Base-by-base conservation (phyloP, 2,888 invertebrate genomes). In the Rhagonycha lutea region DNA sequence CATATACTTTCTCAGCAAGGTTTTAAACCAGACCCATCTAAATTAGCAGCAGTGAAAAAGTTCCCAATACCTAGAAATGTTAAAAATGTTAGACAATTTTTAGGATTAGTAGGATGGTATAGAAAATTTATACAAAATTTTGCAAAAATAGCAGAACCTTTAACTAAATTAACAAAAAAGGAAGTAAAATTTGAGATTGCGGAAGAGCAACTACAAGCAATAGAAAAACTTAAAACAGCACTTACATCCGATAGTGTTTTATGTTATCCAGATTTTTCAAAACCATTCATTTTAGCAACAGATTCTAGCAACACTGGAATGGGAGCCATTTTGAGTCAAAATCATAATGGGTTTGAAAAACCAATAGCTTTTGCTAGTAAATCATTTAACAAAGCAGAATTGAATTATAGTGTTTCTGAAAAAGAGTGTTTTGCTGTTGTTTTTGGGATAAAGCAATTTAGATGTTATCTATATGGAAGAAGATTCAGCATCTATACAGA, bases 371-470 rank as follows among this genome's bases (percentile, higher is more conserved):
- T 84, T 74, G 83, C 84, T 8, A 81, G 81, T 29, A 69, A 85
- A 75, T 84, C 84, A 0, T 73, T 85, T n/a, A 86, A 83, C 70
- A 78, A 81, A 73, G 80, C 82, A 0, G 85, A 86, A 81, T 29
- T 32, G 7, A 86, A 85, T 71, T 87, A 87, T 73, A 79, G 80
- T 1, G 84, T 84, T 1, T 86, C 80, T 1, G 86, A 88, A 79
- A 82, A 81, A 68, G 86, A 87, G 81, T 73, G 85, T 1, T 70
- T 87, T 62, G 84, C 29, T 3, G 29, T 29, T 12, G 29, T 12
- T 11, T 12, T 18, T 18, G 18, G 18, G 2, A 18, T 18, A 18
- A 18, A 18, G 18, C 18, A 18, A 18, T 18, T 18, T 4, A 29
- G 29, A 12, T 29, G 29, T 29, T 29, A 12, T 29, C 4, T 29